Percentiles rank a stretch among this genome's conserved stretches.
Conservation (phyloP, 2,797 vertebrate species). For the Pampus argenteus region DNA sequence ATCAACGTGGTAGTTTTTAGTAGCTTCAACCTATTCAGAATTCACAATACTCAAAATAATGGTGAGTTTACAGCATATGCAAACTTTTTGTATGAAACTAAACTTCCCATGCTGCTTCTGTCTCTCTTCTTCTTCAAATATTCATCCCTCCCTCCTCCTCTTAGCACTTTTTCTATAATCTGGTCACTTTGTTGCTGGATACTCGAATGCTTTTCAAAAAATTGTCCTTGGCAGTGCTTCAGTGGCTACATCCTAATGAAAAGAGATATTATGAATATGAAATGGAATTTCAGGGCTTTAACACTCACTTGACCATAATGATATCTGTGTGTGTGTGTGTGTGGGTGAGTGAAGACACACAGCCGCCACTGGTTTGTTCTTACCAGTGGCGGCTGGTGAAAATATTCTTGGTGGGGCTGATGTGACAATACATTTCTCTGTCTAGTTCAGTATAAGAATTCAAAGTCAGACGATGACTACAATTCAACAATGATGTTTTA, state of each 20-base stretch:
- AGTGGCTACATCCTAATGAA: slow-evolving; percentile 18
- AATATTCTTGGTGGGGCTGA: too few species aligned
- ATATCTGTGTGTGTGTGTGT: slow-evolving; percentile 1
- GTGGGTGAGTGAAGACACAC: too few species aligned
- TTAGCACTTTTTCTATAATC: neutral
- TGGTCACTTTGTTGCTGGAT: slow-evolving; percentile 10
- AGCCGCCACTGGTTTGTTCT: too few species aligned
- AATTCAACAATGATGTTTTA: too few species aligned
- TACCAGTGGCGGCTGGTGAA: too few species aligned
- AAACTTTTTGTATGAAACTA: neutral
- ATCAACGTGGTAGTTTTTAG: too few species aligned
- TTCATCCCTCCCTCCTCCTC: neutral
- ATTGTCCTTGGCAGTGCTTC: neutral
- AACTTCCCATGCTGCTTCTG: neutral
- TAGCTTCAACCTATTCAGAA: too few species aligned
- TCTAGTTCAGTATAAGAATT: too few species aligned
- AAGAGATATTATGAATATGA: slow-evolving; percentile 22
- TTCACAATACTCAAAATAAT: neutral
- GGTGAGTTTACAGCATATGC: neutral
- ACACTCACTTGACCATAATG: neutral
- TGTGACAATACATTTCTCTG: too few species aligned
- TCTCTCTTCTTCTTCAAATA: neutral
- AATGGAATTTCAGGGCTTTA: neutral
- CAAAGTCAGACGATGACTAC: too few species aligned
- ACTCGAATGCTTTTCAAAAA: slow-evolving; percentile 22